Base-by-base conservation (phyloP, 2,888 invertebrate genomes). In the Cephus rjabovi region DNA sequence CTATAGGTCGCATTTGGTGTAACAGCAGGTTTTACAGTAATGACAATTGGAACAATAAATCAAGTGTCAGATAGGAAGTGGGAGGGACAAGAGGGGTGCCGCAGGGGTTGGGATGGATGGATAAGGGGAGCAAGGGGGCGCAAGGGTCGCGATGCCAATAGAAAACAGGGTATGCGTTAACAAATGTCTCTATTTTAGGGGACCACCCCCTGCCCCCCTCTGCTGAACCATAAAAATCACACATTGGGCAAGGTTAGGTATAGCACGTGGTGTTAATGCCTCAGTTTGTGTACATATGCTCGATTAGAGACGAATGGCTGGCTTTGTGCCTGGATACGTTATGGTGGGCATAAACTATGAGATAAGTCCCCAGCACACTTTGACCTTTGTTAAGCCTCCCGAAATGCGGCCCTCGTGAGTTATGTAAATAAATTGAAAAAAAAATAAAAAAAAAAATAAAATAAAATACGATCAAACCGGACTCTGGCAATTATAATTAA, bases 11-110 rank as follows among this genome's bases (percentile, higher is more conserved):
- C 87, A 85, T 86, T 87, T 85, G 88, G 86, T 83, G 79, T 84
- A 84, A 85, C 85, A 86, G 84, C 86, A 86, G 86, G 87, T 87
- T 87, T 87, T 85, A 85, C 83, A 84, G 85, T 88, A 90, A 90
- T 88, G 89, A 89, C 90, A 88, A 89, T 90, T 86, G 87, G 81
- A 85, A 88, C 84, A 82, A 90, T 90, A 90, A 90, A 90, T 90
- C 90, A 90, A 82, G 86, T 84, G 87, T 86, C 83, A 80, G 76
- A 30, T 40, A 74, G 77, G 76, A 76, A 68, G 34, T 78, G 69
- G 80, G 79, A 75, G 79, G 82, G 81, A 56, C 70, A 77, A 68
- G 79, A 81, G 80, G 87, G 86, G 85, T 84, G 80, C 71, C 71
- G 23, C n/a, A 11, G 71, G 33, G 71, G 71, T 6, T 40, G 23